These are phyloP conservation scores for Leptothorax acervorum DNA, from an alignment of 2,888 invertebrate species.

Conservation along the genomic window DNA sequence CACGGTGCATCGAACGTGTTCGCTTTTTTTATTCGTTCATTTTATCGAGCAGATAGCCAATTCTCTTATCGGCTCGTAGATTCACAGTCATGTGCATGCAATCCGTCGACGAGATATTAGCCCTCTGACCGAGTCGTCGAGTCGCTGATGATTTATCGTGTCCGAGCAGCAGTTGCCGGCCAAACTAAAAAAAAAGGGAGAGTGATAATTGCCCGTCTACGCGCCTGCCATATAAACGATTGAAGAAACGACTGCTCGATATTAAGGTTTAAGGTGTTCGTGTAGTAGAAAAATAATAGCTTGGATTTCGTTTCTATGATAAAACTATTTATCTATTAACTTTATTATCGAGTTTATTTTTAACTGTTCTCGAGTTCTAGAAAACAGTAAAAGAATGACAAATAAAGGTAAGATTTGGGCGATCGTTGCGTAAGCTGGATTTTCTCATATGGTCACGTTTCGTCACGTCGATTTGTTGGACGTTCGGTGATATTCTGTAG, in stretches of 20 bases:
- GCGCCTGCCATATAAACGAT: background rate
- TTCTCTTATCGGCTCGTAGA: slow-evolving; percentile 25
- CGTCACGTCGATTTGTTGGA: background rate
- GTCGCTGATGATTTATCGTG: slow-evolving; percentile 7
- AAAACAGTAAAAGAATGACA: background rate
- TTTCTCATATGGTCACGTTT: background rate
- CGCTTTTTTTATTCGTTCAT: background rate
- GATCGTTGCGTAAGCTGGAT: background rate
- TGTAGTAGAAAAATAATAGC: background rate
- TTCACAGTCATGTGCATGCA: background rate
- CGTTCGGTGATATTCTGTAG: background rate
- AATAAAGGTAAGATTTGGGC: background rate
- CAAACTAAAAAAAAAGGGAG: background rate
- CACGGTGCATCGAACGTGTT: background rate
- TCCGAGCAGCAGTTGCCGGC: background rate
- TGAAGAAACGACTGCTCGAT: background rate
- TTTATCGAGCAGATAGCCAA: background rate
- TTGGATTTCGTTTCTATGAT: background rate
- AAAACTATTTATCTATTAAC: background rate
- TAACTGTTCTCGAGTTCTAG: background rate
- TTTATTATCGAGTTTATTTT: background rate
- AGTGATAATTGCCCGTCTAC: background rate
- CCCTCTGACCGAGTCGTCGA: slow-evolving; percentile 25
- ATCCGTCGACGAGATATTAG: slow-evolving; percentile 6
- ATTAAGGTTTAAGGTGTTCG: background rate